These are phyloP conservation scores for Nemopilema nomurai DNA, from an alignment of 30 jellyfish, hydroid and myxozoan genomes.

Conservation along the genomic window DNA sequence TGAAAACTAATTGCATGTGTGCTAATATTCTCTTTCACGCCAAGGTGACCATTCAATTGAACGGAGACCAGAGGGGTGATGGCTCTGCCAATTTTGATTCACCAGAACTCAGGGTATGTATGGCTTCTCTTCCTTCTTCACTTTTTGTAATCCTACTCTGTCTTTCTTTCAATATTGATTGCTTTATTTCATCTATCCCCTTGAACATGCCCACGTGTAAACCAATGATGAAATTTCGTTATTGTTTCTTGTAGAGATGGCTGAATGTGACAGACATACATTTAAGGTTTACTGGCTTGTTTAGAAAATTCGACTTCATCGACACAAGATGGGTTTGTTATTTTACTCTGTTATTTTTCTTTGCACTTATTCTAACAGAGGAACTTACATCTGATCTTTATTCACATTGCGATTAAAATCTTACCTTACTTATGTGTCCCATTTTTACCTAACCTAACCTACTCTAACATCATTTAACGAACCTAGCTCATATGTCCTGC, in stretches of 20 bases:
- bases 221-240: neutral
- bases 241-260: conserved; percentile 62
- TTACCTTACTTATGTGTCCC: too few species aligned
- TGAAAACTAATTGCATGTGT: neutral
- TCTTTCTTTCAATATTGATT: neutral
- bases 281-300: conserved; percentile 85
- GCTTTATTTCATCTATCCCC: too few species aligned
- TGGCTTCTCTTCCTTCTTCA: neutral
- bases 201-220: too few species aligned
- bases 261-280: conserved; percentile 87
- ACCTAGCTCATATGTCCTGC: too few species aligned
- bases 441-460: too few species aligned
- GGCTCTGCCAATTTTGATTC: conserved; percentile 90
- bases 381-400: neutral
- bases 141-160: neutral
- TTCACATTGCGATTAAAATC: too few species aligned
- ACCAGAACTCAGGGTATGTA: conserved; percentile 69
- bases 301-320: conserved; percentile 83
- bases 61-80: conserved; percentile 96
- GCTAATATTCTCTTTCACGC: conserved; percentile 8
- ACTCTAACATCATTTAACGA: too few species aligned
- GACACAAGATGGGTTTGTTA: conserved; percentile 95
- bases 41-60: conserved; percentile 74
- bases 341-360: neutral
- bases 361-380: neutral